phyloP scores from a whole-genome alignment of 2,797 vertebrate species.

The Urocyon cinereoargenteus region DNA sequence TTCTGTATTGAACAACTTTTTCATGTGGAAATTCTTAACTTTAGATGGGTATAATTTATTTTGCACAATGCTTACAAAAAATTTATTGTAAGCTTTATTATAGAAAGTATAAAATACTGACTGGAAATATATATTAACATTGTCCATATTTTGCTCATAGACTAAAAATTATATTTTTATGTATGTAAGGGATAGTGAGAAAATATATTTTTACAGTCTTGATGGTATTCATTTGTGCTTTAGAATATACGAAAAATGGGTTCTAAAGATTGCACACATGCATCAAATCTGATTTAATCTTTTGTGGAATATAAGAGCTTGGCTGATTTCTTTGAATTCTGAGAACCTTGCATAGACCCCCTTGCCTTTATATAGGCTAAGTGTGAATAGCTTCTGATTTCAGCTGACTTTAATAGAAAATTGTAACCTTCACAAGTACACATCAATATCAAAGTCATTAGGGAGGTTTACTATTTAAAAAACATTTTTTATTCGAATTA shows the following conservation, averaged over 20 bases:
- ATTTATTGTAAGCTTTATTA: background rate
- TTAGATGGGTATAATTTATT: background rate
- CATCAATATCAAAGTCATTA: background rate
- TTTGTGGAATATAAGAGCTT: background rate
- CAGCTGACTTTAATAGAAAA: slow-evolving; percentile 58
- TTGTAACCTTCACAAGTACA: slow-evolving; percentile 13
- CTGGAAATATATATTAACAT: background rate
- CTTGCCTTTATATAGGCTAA: background rate
- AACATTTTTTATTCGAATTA: background rate
- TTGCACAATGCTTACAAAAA: background rate
- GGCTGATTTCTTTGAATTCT: slow-evolving; percentile 54
- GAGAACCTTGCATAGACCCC: background rate
- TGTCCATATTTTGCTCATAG: background rate
- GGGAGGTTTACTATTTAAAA: background rate
- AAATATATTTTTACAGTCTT: slow-evolving; percentile 25
- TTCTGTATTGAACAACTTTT: background rate
- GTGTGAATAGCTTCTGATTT: slow-evolving; percentile 68
- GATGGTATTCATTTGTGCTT: background rate
- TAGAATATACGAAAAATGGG: background rate
- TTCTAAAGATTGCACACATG: background rate
- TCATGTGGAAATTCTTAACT: slow-evolving; percentile 5
- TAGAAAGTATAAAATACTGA: slow-evolving; percentile 20
- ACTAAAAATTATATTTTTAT: slow-evolving; percentile 31
- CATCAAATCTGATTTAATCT: background rate
- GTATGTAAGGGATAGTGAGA: background rate